Percentiles rank a stretch among this genome's conserved stretches.
These are phyloP conservation scores for Esox masquinongy DNA, from an alignment of 2,797 vertebrate genomes.

Conservation along the genomic window DNA sequence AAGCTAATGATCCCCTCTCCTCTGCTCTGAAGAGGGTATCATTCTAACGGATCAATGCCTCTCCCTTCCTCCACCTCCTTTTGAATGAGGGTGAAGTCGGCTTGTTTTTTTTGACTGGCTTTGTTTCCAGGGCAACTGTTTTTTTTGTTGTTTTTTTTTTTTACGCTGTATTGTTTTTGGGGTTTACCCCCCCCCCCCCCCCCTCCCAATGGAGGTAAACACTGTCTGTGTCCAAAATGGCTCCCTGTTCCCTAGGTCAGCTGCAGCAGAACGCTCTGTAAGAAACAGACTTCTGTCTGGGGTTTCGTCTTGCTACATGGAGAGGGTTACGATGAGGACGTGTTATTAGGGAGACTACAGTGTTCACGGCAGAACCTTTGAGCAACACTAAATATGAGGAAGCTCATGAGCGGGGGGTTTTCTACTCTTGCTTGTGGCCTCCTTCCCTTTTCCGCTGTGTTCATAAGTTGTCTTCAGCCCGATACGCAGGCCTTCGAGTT, in stretches of 20 bases:
- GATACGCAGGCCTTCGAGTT: not conserved
- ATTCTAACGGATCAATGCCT: constrained; percentile 69
- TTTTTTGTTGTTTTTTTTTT: no score
- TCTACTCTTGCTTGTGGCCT: constrained; percentile 25
- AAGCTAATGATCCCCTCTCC: constrained; percentile 55
- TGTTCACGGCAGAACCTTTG: constrained; percentile 38
- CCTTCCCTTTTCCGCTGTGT: constrained; percentile 15
- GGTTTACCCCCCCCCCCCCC: constrained; percentile 45
- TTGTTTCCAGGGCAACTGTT: no score
- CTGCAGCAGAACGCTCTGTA: no score
- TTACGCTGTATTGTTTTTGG: no score
- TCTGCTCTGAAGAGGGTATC: constrained; percentile 62
- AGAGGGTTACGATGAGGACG: not conserved
- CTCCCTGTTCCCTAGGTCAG: no score
- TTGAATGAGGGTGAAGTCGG: constrained; percentile 44
- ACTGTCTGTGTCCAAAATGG: no score
- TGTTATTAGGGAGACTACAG: no score
- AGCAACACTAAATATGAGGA: not conserved
- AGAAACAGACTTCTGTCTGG: not conserved
- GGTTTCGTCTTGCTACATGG: not conserved
- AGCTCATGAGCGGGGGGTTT: not conserved
- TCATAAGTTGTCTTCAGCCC: constrained; percentile 21
- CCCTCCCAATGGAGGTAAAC: constrained; percentile 38
- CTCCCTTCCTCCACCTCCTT: constrained; percentile 58
- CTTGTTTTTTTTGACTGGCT: constrained; percentile 43